These are phyloP conservation scores for Myotis davidii DNA, from an alignment of 2,113 vertebrate species.

Conservation along the genomic window DNA sequence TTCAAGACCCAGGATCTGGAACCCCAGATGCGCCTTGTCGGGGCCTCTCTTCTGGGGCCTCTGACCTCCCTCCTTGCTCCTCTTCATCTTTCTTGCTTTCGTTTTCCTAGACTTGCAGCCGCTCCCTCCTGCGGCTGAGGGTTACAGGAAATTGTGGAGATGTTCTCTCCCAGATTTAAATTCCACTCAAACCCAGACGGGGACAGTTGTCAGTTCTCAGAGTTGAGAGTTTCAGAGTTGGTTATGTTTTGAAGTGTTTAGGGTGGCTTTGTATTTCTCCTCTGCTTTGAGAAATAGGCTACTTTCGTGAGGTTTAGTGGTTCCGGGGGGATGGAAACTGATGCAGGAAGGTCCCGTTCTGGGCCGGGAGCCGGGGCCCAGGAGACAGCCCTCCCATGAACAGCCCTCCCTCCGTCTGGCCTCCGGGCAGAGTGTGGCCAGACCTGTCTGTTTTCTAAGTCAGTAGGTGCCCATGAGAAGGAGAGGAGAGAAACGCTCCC, in stretches of 20 bases:
- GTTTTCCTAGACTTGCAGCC: not conserved
- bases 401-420: not conserved
- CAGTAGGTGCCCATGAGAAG: not conserved
- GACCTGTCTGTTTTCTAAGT: not conserved
- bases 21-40: not conserved
- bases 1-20: not conserved
- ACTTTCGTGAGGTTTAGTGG: slow-evolving; percentile 64
- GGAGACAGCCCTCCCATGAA: not conserved
- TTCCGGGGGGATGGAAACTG: not conserved
- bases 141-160: not conserved
- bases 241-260: slow-evolving; percentile 72
- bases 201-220: slow-evolving; percentile 50
- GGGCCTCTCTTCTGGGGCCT: not conserved
- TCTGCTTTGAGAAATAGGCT: slow-evolving; percentile 66
- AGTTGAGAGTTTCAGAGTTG: slow-evolving; percentile 66
- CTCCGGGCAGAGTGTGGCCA: not conserved
- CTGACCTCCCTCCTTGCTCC: not conserved
- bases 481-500: not conserved
- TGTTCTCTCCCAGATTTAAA: not conserved
- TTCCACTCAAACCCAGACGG: not conserved
- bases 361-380: not conserved
- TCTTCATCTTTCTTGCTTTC: slow-evolving; percentile 61
- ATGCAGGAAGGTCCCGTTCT: not conserved
- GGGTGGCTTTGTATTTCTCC: slow-evolving; percentile 61
- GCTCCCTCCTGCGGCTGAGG: not conserved